Percentiles rank a stretch among this genome's conserved stretches.
Evolutionary conservation across 2,113 vertebrate genomes (phyloP).

Genomic region (Mixornis gularis): DNA sequence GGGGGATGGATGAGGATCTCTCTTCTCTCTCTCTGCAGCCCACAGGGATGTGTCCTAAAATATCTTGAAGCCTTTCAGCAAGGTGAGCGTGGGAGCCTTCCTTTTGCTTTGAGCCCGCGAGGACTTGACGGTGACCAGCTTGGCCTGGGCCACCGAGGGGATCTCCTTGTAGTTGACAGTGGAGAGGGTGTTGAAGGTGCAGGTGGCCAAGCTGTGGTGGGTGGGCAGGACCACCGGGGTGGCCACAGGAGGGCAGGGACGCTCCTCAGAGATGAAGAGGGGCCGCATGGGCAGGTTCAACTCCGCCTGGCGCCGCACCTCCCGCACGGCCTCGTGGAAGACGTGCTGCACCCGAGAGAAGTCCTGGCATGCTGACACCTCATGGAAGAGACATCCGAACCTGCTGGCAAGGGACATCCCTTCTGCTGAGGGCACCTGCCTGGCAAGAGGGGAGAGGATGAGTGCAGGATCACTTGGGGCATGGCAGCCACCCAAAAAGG

Average conservation of each 20-base stretch:
- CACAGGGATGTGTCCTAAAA: slow-evolving; percentile 63
- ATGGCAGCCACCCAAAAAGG: not conserved
- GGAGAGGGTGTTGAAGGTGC: slow-evolving; percentile 73
- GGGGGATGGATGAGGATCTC: not conserved
- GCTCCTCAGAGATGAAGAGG: slow-evolving; percentile 79
- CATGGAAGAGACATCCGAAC: slow-evolving; percentile 79
- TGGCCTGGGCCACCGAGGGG: slow-evolving; percentile 85
- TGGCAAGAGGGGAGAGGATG: not conserved
- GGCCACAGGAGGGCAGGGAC: slow-evolving; percentile 51
- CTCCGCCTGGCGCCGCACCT: slow-evolving; percentile 69
- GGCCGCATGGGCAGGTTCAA: slow-evolving; percentile 53
- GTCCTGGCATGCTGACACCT: slow-evolving; percentile 87
- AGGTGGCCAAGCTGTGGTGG: slow-evolving; percentile 69
- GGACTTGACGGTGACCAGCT: slow-evolving; percentile 88
- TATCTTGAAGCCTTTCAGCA: slow-evolving; percentile 93
- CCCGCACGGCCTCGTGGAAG: slow-evolving; percentile 83
- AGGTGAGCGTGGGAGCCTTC: slow-evolving; percentile 83
- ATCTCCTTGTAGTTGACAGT: slow-evolving; percentile 83
- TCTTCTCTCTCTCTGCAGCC: not conserved
- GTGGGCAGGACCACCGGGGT: slow-evolving; percentile 2
- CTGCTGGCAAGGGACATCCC: slow-evolving; percentile 75
- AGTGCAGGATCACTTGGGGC: not conserved
- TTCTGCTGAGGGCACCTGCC: slow-evolving; percentile 83
- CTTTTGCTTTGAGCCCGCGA: slow-evolving; percentile 90
- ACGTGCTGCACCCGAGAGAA: slow-evolving; percentile 77